Evolutionary conservation across 2,113 vertebrate genomes (phyloP), one percentile per base, ranked within the genome.

Genomic region (Microtus richardsoni): DNA sequence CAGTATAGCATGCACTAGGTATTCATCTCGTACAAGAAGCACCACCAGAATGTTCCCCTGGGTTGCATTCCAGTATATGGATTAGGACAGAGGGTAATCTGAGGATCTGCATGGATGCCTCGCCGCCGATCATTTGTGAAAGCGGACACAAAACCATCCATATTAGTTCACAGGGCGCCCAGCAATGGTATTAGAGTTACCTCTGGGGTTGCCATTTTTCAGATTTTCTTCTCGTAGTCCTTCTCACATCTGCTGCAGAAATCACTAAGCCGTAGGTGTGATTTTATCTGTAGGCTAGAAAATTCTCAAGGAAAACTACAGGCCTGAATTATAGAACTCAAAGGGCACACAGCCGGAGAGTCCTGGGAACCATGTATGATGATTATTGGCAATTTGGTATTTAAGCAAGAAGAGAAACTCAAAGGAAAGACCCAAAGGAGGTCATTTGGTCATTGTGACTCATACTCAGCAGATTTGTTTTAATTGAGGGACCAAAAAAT

Each of bases 361-460:
- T 88, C 91, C 87, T 54, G 52, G 91, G 91, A 95, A 94, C 77
- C 39, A 77, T 88, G 85, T 68, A 91, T 16, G 2, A 58, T 44
- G 82, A 95, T 96, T 95, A 91, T 39, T 95, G 94, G 95, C 82
- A 95, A 96, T 97, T 90, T 96, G 93, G 71, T 96, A 90, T 96
- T 96, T 96, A 94, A 96, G 89, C 60, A 96, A 96, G 93, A 96
- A 60, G 58, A 84, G 80, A 85, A 54, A 91, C 85, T 96, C 89
- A 94, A 91, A 97, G 84, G 77, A 94, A 95, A 95, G 97, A 91
- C 92, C 68, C 93, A 94, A 94, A 96, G 91, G 90, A 95, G 91
- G 95, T 97, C 88, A 97, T 97, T 97, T 97, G 97, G 96, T 96
- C 93, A 97, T 91, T 79, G 86, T 97, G 95, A 96, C 92, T 98